These are phyloP conservation scores for Coelopa pilipes DNA, from an alignment of 2,888 invertebrate species.

Conservation along the genomic window DNA sequence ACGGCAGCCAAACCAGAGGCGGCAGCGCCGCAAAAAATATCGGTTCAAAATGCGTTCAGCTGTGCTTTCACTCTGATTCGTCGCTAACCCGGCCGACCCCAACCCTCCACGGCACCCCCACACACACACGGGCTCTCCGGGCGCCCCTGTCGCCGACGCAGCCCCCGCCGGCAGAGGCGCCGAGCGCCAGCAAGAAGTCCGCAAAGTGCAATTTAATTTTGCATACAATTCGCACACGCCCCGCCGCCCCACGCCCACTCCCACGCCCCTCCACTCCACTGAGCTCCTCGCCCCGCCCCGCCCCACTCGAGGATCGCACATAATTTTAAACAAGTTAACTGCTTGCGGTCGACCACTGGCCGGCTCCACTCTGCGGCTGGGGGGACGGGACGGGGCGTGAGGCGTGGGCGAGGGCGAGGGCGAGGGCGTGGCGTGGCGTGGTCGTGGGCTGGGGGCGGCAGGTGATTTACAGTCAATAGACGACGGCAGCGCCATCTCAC, in stretches of 20 bases:
- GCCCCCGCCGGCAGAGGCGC: neutral
- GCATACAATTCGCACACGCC: constrained; percentile 16
- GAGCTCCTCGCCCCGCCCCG: neutral
- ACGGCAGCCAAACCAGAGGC: too few species aligned
- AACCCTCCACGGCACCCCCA: neutral
- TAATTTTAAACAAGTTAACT: constrained; percentile 40
- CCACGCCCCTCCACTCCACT: neutral
- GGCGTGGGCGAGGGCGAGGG: too few species aligned
- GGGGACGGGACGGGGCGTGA: too few species aligned
- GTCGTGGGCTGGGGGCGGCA: constrained; percentile 12
- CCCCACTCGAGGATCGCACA: constrained; percentile 25
- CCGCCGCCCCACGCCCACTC: constrained; percentile 1
- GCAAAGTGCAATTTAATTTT: constrained; percentile 34
- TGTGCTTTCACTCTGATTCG: neutral
- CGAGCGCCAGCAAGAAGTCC: neutral
- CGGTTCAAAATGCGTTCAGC: constrained; percentile 10
- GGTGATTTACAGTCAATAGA: constrained; percentile 39
- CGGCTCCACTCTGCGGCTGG: neutral
- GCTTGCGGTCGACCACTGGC: constrained; percentile 30
- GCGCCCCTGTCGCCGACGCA: neutral
- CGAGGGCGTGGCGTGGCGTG: too few species aligned
- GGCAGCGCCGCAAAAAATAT: neutral
- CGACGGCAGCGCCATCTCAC: constrained; percentile 17
- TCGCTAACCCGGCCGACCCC: too few species aligned
- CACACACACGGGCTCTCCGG: too few species aligned